These are phyloP conservation scores for Sphaerophoria rueppellii DNA, from an alignment of 2,888 invertebrate species.

Conservation along the genomic window DNA sequence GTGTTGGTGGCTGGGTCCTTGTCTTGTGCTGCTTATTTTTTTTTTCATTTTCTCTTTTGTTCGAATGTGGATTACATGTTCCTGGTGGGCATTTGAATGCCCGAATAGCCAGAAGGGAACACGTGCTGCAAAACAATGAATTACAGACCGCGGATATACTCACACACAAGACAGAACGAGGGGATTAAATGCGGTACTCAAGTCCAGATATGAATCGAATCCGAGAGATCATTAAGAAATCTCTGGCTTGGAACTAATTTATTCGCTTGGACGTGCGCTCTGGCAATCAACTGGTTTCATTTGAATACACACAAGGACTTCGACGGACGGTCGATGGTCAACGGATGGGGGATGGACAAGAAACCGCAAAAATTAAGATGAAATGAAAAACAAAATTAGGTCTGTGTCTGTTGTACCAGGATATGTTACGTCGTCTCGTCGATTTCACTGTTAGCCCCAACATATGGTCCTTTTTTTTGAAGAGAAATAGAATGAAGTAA, in stretches of 20 bases:
- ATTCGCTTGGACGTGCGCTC: conserved; percentile 74
- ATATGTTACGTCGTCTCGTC: conserved; percentile 57
- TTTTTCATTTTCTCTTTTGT: not conserved
- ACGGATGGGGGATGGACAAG: not conserved
- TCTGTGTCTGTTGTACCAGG: conserved; percentile 3
- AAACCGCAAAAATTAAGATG: conserved; percentile 10
- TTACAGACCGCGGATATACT: conserved; percentile 66
- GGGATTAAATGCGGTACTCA: conserved; percentile 67
- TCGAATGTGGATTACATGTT: conserved; percentile 10
- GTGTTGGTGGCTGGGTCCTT: not conserved
- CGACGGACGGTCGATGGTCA: not conserved
- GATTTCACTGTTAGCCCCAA: conserved; percentile 45
- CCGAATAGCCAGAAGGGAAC: conserved; percentile 52
- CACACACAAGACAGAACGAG: conserved; percentile 18
- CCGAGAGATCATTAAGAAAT: conserved; percentile 74
- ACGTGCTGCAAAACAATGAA: conserved; percentile 70
- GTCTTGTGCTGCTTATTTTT: conserved; percentile 28
- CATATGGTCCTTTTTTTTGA: conserved; percentile 49
- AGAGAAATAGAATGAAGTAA: conserved; percentile 19
- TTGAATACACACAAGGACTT: conserved; percentile 62
- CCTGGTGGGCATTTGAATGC: conserved; percentile 54
- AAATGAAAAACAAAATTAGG: not conserved
- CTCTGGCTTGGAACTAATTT: conserved; percentile 76
- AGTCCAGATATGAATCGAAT: conserved; percentile 71
- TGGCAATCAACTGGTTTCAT: conserved; percentile 74